Evolutionary conservation across 2,113 vertebrate genomes (phyloP), one percentile per base, ranked within the genome.

Genomic region (Ailurus styani): DNA sequence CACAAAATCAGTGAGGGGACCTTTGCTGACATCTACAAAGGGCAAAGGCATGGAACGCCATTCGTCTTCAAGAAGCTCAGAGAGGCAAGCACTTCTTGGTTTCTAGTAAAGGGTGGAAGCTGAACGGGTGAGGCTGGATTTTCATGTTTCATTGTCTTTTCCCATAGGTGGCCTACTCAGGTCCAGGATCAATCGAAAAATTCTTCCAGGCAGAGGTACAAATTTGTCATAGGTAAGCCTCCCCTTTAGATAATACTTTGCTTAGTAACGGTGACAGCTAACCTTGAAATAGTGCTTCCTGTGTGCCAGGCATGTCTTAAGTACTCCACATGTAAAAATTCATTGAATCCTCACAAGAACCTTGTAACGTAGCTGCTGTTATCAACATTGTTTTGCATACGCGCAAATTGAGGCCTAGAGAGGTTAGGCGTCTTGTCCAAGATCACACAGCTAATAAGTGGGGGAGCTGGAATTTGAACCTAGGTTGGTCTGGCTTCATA

Each of bases 171-270:
- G 96, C 98, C 34, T 97, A 98, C 88, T 94, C 97, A 0, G 97
- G 95, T 79, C 93, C 98, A 5, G 88, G 50, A 45, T 96, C 95
- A 37, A 64, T 94, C 0, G 96, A 98, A n/a, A 98, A 98, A 11
- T 99, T 99, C 93, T 98, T 99, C 20, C 98, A 98, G 25, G 98
- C 98, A 0, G 99, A 99, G 95, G 97, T 98, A 23, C 98, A 99
- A 93, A 98, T 99, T 25, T 98, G 98, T 81, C 98, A 98, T 72
- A 98, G 99, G 99, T 99, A 96, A 97, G 99, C 4, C 37, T 9
- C 0, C 86, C 31, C 42, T 57, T 17, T 70, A 29, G 34, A 10
- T 37, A 6, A 23, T 42, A 10, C 62, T 4, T 72, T n/a, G 21
- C 34, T 75, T 70, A 55, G 27, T 57, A 23, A 27, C 14, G 20